phyloP scores from a whole-genome alignment of 2,797 vertebrate genomes.

The Neostethus bicornis region DNA sequence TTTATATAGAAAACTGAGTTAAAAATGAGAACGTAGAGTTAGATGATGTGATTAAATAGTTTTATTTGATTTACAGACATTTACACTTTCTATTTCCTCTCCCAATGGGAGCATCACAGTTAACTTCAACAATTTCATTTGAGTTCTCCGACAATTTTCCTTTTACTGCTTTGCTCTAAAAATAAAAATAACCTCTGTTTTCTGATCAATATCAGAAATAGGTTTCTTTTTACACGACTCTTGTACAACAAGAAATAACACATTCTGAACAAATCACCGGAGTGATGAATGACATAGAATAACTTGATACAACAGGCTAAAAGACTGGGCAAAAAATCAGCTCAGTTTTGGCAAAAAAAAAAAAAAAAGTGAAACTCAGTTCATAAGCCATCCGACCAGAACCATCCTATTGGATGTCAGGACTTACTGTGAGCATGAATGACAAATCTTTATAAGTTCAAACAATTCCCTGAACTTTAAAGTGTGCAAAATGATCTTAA shows the following conservation, averaged over 20 bases:
- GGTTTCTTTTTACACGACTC: constrained; percentile 87
- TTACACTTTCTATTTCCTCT: constrained; percentile 86
- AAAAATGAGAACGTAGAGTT: constrained; percentile 7
- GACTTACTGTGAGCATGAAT: constrained; percentile 58
- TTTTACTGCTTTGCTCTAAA: constrained; percentile 86
- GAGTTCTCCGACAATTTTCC: constrained; percentile 54
- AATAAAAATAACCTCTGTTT: constrained; percentile 94
- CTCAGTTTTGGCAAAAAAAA: constrained; percentile 79
- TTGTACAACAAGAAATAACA: constrained; percentile 99
- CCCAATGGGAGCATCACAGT: constrained; percentile 86
- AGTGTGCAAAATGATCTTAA: constrained; percentile 80
- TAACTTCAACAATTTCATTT: constrained; percentile 76
- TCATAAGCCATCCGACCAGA: constrained; percentile 61
- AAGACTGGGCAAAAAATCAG: constrained; percentile 55
- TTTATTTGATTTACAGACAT: constrained; percentile 98
- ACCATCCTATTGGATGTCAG: constrained; percentile 34
- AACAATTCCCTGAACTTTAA: constrained; percentile 77
- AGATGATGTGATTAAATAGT: constrained; percentile 84
- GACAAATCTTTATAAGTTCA: constrained; percentile 49
- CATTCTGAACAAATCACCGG: constrained; percentile 78
- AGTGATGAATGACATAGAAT: constrained; percentile 72
- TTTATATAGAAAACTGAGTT: constrained; percentile 3
- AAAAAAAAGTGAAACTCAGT: constrained; percentile 67
- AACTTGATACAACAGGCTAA: constrained; percentile 53
- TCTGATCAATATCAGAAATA: constrained; percentile 97